Evolutionary conservation across 1,140 invertebrate genomes (phyloP).

Genomic region (Drosophila repleta): DNA sequence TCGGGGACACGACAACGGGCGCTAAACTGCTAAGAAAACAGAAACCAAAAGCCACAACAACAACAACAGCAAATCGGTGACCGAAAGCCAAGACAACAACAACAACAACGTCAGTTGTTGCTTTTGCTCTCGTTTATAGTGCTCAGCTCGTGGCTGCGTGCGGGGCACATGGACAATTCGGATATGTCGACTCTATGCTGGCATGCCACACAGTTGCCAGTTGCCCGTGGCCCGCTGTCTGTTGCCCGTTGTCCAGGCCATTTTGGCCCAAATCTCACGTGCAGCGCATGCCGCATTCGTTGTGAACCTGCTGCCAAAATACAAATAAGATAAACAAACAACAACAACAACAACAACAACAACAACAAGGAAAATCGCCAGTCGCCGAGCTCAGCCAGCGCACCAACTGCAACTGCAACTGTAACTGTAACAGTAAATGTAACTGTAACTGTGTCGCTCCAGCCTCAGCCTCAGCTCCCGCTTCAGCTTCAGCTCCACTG

Average conservation of each 20-base stretch:
- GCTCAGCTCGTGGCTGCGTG: conserved; percentile 52
- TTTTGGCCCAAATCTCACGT: conserved; percentile 28
- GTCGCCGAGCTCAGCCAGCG: conserved; percentile 40
- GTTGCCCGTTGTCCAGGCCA: conserved; percentile 12
- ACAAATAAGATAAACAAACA: conserved; percentile 8
- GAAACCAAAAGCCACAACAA: conserved; percentile 26
- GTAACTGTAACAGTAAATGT: not conserved
- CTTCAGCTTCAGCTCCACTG: conserved; percentile 8
- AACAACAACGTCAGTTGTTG: conserved; percentile 34
- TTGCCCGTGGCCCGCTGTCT: conserved; percentile 2
- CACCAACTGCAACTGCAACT: conserved; percentile 1
- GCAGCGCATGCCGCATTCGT: conserved; percentile 56
- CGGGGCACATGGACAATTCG: conserved; percentile 63
- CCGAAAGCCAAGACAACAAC: conserved; percentile 23
- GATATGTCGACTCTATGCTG: conserved; percentile 22
- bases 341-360: not conserved
- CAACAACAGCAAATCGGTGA: conserved; percentile 22
- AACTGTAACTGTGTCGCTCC: conserved; percentile 23
- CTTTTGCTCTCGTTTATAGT: conserved; percentile 71
- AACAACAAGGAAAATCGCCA: conserved; percentile 47
- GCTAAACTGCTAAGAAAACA: conserved; percentile 69
- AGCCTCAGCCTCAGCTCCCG: conserved; percentile 11
- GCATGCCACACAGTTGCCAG: conserved; percentile 27
- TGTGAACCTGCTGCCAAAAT: conserved; percentile 66
- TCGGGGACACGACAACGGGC: conserved; percentile 66